Conservation (phyloP, 2,888 invertebrate species). For the Plebejus melissa region DNA sequence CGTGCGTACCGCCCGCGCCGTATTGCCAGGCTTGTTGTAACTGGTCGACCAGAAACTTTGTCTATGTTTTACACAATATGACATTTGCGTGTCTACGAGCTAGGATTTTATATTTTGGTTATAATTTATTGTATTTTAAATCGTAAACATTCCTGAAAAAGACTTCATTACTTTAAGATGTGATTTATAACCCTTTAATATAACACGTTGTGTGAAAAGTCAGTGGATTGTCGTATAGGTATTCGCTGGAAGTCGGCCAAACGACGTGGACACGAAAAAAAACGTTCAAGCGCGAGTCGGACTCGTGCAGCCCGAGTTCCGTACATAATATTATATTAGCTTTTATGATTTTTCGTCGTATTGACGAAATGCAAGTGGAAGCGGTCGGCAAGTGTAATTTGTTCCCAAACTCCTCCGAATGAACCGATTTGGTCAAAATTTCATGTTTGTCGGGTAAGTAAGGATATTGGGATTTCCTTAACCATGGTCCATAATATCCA, state of each 20-base stretch:
- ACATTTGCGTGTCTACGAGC: not conserved
- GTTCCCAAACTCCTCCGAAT: too few relatives aligned
- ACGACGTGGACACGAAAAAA: slow-evolving; percentile 42
- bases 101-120: not conserved
- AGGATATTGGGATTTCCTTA: too few relatives aligned
- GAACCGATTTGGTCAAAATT: too few relatives aligned
- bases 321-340: not conserved
- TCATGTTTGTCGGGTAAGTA: too few relatives aligned
- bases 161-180: not conserved
- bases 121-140: not conserved
- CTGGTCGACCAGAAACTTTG: not conserved
- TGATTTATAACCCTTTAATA: slow-evolving; percentile 13
- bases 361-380: too few relatives aligned
- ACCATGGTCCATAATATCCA: too few relatives aligned
- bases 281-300: not conserved
- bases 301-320: not conserved
- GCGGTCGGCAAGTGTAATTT: too few relatives aligned
- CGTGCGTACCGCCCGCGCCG: too few relatives aligned
- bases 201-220: not conserved
- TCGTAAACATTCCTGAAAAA: not conserved
- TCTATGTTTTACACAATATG: not conserved
- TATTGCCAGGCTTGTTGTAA: not conserved
- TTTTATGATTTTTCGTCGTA: too few relatives aligned
- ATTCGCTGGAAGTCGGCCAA: slow-evolving; percentile 54
- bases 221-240: slow-evolving; percentile 42